Conservation (phyloP, 2,888 invertebrate genomes). For the Cabera pusaria region DNA sequence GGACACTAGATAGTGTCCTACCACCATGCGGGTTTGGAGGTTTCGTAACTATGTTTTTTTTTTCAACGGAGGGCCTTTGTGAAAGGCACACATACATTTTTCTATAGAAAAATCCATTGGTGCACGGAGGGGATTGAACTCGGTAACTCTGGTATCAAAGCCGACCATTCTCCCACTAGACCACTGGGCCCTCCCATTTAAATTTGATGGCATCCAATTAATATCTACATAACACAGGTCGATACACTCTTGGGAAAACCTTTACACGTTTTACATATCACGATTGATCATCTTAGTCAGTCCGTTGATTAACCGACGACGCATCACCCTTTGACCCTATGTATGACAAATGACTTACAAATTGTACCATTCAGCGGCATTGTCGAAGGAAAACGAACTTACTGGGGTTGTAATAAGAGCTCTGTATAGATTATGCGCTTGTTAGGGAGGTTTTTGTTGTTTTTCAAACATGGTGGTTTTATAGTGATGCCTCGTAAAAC, state of each 20-base stretch:
- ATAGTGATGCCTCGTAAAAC: no score
- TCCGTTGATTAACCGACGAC: conserved; percentile 65
- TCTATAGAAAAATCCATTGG: no score
- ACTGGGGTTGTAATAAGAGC: conserved; percentile 9
- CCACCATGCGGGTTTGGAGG: no score
- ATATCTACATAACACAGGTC: conserved; percentile 22
- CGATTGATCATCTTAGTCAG: conserved; percentile 63
- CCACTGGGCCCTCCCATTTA: no score
- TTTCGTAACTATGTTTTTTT: no score
- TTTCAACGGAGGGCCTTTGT: no score
- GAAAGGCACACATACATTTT: no score
- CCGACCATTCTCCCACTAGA: no score
- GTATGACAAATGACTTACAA: conserved; percentile 68
- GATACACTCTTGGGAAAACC: conserved; percentile 29
- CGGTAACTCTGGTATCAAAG: no score
- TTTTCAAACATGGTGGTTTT: no score
- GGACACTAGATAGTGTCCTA: no score
- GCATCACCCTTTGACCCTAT: conserved; percentile 64
- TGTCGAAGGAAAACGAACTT: conserved; percentile 27
- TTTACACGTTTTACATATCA: conserved; percentile 42
- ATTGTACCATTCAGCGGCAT: conserved; percentile 38
- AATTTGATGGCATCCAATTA: conserved; percentile 10
- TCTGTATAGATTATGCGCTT: conserved; percentile 12
- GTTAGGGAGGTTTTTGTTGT: conserved; percentile 20
- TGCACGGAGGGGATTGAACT: no score